Evolutionary conservation across 1,140 invertebrate species (phyloP).

Genomic region (Dreissena polymorpha): DNA sequence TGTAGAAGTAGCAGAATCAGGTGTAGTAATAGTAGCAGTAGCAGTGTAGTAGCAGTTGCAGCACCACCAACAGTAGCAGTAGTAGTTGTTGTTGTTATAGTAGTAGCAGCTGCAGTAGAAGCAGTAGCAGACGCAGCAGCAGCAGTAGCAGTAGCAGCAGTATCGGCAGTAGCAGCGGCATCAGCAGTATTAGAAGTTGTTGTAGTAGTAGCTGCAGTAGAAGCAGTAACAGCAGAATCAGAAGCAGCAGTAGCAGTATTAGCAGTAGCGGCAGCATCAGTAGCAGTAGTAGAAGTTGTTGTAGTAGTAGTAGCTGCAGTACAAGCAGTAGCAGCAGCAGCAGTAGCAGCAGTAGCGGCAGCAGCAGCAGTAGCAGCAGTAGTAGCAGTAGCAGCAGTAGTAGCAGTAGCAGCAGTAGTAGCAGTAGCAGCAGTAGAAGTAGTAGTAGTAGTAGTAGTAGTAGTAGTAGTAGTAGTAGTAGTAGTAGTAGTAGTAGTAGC

Average conservation of each 20-base stretch:
- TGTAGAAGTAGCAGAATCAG: conserved; percentile 35
- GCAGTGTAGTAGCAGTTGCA: conserved; percentile 44
- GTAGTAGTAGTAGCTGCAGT: conserved; percentile 11
- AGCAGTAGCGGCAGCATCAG: conserved; percentile 39
- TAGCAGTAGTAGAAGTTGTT: conserved; percentile 12
- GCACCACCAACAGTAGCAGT: conserved; percentile 38
- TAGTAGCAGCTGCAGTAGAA: conserved; percentile 37
- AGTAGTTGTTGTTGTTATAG: conserved; percentile 36
- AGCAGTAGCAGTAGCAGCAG: conserved; percentile 45
- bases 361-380: conserved; percentile 34
- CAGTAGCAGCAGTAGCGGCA: conserved; percentile 35
- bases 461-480: too few species aligned
- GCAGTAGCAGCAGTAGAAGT: conserved; percentile 29
- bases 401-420: conserved; percentile 40
- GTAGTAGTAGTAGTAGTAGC: too few species aligned
- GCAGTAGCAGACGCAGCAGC: conserved; percentile 38
- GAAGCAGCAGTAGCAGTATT: conserved; percentile 39
- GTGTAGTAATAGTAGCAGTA: conserved; percentile 39
- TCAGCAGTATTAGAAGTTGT: conserved; percentile 8
- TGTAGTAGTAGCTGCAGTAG: conserved; percentile 43
- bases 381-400: conserved; percentile 37
- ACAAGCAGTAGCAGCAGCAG: conserved; percentile 18
- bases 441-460: conserved; percentile 49
- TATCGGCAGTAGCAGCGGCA: conserved; percentile 33
- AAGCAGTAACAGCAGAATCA: conserved; percentile 31